Percentiles rank a stretch among this genome's conserved stretches.
phyloP scores from a whole-genome alignment of 1,140 invertebrate genomes.

The Caenorhabditis briggsae region DNA sequence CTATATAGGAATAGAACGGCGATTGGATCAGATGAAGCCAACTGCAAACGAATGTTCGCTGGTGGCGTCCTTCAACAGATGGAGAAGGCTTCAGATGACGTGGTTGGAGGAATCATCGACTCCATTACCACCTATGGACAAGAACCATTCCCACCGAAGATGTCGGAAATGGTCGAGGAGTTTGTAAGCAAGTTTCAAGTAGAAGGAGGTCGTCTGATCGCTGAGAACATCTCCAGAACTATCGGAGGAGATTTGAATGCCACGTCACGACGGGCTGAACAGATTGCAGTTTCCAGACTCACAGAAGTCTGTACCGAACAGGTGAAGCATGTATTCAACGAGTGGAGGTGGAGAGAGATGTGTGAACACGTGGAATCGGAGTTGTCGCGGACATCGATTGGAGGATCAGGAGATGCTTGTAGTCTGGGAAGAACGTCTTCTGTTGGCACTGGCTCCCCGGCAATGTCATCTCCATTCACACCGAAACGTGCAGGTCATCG shows the following conservation, averaged over 20 bases:
- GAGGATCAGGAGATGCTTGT: not conserved
- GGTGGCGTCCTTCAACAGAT: conserved; percentile 27
- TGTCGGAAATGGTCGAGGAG: conserved; percentile 47
- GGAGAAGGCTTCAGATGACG: conserved; percentile 9
- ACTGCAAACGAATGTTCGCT: conserved; percentile 57
- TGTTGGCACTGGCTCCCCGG: conserved; percentile 30
- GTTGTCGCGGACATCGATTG: not conserved
- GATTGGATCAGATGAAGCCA: conserved; percentile 38
- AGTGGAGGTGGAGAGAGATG: conserved; percentile 63
- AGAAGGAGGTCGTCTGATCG: not conserved
- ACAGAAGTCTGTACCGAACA: conserved; percentile 31
- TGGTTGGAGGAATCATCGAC: conserved; percentile 6
- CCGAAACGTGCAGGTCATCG: conserved; percentile 39
- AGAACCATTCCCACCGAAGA: conserved; percentile 15
- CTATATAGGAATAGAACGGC: conserved; percentile 65
- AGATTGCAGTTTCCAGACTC: not conserved
- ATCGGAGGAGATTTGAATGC: conserved; percentile 32
- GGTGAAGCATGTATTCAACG: conserved; percentile 50
- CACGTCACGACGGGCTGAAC: conserved; percentile 1
- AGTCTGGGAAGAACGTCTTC: conserved; percentile 45
- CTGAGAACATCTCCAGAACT: conserved; percentile 33
- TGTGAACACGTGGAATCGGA: conserved; percentile 52
- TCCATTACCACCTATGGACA: not conserved
- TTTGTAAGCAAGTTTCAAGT: conserved; percentile 48
- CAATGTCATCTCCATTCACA: conserved; percentile 18